Evolutionary conservation across 2,113 vertebrate species (phyloP).

Genomic region (Silurus glanis): DNA sequence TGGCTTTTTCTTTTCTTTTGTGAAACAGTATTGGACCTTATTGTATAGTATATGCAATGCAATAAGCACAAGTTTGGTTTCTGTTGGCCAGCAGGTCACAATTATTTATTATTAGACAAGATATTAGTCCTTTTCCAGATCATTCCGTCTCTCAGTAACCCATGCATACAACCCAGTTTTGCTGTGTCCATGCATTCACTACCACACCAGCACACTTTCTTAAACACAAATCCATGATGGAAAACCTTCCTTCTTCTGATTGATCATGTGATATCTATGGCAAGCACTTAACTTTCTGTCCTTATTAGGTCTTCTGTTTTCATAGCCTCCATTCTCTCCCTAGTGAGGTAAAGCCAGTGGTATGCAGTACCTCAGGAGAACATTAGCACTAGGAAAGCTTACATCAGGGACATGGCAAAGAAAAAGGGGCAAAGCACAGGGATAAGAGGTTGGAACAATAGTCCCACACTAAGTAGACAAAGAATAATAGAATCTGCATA

Average conservation of each 20-base stretch:
- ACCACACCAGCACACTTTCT: background rate
- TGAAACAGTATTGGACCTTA: background rate
- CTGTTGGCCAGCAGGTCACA: background rate
- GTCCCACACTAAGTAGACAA: conserved; percentile 63
- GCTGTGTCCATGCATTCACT: background rate
- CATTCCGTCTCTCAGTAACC: background rate
- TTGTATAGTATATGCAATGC: background rate
- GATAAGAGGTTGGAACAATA: conserved; percentile 57
- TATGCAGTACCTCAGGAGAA: conserved; percentile 52
- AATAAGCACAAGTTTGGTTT: background rate
- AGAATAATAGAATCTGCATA: conserved; percentile 68
- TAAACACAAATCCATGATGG: background rate
- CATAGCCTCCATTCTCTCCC: background rate
- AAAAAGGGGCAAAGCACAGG: conserved; percentile 55
- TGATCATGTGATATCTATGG: background rate
- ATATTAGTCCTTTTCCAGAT: background rate
- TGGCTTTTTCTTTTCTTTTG: background rate
- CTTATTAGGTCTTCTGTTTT: background rate
- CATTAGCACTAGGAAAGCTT: conserved; percentile 61
- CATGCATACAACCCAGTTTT: background rate
- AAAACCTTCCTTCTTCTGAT: background rate
- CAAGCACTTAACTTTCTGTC: background rate
- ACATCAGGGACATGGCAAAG: conserved; percentile 62
- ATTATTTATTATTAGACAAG: too few relatives aligned
- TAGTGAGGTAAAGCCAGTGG: conserved; percentile 3